These are phyloP conservation scores for Drosophila ercepeae DNA, from an alignment of 1,140 invertebrate species.

Conservation along the genomic window DNA sequence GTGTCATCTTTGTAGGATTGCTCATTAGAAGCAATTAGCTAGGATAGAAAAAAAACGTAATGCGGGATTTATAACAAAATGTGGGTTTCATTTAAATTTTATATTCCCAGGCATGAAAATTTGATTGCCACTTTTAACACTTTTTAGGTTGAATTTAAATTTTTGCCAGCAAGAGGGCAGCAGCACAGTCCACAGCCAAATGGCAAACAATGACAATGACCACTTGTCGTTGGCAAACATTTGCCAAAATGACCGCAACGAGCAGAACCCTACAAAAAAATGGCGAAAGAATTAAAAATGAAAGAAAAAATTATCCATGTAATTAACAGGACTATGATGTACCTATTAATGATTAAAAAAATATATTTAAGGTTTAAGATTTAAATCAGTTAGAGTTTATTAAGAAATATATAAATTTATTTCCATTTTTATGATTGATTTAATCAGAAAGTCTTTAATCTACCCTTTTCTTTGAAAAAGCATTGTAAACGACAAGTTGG, in stretches of 20 bases:
- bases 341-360: neutral
- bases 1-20: slow-evolving; percentile 52
- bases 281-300: slow-evolving; percentile 14
- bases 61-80: neutral
- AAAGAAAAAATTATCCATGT: neutral
- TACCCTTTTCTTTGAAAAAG: neutral
- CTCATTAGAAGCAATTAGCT: slow-evolving; percentile 76
- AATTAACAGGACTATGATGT: neutral
- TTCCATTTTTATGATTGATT: neutral
- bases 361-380: neutral
- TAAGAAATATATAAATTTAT: neutral
- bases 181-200: slow-evolving; percentile 34
- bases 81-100: slow-evolving; percentile 61
- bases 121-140: slow-evolving; percentile 60
- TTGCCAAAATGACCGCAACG: slow-evolving; percentile 59
- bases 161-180: slow-evolving; percentile 17
- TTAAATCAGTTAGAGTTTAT: neutral
- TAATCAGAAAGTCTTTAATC: neutral
- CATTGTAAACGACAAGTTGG: neutral
- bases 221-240: slow-evolving; percentile 72
- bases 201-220: slow-evolving; percentile 70
- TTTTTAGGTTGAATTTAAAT: slow-evolving; percentile 42
- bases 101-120: slow-evolving; percentile 76
- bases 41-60: slow-evolving; percentile 4
- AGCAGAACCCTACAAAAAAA: slow-evolving; percentile 8